Evolutionary conservation across 2,888 invertebrate species (phyloP), one percentile per base, ranked within the genome.

Genomic region (Glaucopsyche alexis): DNA sequence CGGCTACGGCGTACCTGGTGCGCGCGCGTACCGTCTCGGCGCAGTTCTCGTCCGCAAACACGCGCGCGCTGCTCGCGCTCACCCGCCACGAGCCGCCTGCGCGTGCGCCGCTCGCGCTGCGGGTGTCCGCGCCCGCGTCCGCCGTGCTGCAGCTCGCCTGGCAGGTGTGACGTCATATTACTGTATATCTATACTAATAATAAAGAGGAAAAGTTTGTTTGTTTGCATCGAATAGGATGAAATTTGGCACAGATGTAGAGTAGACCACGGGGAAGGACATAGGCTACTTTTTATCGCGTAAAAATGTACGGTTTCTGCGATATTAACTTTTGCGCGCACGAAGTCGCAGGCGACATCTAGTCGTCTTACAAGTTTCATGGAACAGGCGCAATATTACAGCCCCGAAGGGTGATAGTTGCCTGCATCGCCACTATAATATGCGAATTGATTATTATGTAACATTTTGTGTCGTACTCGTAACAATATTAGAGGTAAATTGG

Each of bases 81-180:
- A 93, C 93, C 0, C 80, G 89, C 52, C 92, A 93, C 73, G 92
- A 93, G 71, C 92, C 93, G 9, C 92, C 93, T 19, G 85, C 92
- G 2, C 81, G 91, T 7, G 87, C 92, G 4, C 93, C 93, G 0
- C 80, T 89, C 49, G 85, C 85, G 55, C 82, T 93, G 1, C 83
- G 91, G 1, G 90, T 90, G 1, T 89, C 91, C 1, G 90, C 92
- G 0, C 89, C 92, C 0, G 81, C 86, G 70, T 81, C 87, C 7
- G 83, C 89, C 0, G 89, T 91, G 55, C 85, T 93, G 47, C 91
- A 91, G 77, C 78, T 93, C n/a, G 83, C 82, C 75, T 93, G 93
- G 93, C 93, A 93, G 87, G 93, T 91, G 74, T 38, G 47, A 60
- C 70, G 7, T 67, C 72, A n/a, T 42, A n/a, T 8, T 50, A 4